phyloP scores from a whole-genome alignment of 2,113 vertebrate species.

The Oceanites oceanicus region DNA sequence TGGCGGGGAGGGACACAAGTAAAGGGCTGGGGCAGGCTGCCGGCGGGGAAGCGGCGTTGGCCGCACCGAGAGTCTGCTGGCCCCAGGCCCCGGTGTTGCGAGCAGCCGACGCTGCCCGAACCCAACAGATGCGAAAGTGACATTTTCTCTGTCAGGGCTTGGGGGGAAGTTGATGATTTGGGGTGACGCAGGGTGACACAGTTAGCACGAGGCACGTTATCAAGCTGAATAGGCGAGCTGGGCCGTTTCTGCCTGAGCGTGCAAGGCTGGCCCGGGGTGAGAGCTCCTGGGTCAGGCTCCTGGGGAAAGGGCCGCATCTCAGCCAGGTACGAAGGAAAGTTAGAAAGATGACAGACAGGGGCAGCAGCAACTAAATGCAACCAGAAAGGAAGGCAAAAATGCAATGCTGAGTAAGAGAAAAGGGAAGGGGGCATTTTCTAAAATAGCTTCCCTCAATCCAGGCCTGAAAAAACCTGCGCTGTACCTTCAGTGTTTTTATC shows the following conservation, averaged over 20 bases:
- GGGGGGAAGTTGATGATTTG: neutral
- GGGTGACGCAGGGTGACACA: neutral
- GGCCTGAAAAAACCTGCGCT: neutral
- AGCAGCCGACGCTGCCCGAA: neutral
- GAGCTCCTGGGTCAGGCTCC: neutral
- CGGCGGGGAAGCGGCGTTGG: fast-evolving
- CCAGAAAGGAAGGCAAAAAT: neutral
- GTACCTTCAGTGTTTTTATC: neutral
- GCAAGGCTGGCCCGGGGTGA: neutral
- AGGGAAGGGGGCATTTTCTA: neutral
- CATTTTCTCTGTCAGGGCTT: neutral
- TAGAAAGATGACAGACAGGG: neutral
- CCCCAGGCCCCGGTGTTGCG: neutral
- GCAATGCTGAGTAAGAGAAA: neutral
- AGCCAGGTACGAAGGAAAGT: neutral
- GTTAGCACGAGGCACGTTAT: fast-evolving
- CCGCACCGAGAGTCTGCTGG: fast-evolving
- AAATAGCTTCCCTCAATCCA: neutral
- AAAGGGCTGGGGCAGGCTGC: neutral
- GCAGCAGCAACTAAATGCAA: neutral
- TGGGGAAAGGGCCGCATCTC: neutral
- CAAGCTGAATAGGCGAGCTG: neutral
- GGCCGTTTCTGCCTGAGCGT: neutral
- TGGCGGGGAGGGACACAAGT: neutral
- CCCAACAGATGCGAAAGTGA: fast-evolving